phyloP scores from a whole-genome alignment of 92 coral and sea anemone genomes.

The Umimayanthus kanabou region DNA sequence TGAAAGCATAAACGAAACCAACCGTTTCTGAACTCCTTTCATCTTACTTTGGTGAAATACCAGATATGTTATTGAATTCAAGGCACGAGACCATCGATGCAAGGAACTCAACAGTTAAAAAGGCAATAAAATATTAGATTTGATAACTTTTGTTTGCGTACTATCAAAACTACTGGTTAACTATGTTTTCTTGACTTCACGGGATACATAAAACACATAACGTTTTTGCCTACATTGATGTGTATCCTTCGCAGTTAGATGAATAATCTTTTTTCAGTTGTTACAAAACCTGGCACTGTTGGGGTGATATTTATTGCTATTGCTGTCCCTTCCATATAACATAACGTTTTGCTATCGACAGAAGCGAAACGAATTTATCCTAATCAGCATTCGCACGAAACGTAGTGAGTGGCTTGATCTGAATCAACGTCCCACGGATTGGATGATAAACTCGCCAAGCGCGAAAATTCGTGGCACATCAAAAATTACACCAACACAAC shows the following conservation, averaged over 20 bases:
- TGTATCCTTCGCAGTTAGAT: neutral
- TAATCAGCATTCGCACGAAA: no score
- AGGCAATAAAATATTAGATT: neutral
- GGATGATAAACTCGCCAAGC: neutral
- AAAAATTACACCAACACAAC: conserved; percentile 21
- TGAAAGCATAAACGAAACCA: neutral
- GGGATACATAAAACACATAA: neutral
- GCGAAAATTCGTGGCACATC: conserved; percentile 3
- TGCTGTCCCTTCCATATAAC: no score
- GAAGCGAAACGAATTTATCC: neutral
- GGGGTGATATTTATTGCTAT: no score
- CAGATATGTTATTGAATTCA: neutral
- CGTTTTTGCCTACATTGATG: neutral
- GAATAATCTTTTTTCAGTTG: no score
- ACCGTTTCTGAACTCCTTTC: neutral
- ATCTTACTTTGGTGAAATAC: neutral
- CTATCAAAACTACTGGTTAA: neutral
- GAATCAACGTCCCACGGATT: neutral
- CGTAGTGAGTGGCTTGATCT: neutral
- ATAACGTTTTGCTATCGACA: neutral
- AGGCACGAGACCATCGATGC: neutral
- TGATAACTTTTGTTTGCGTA: neutral
- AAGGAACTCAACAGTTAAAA: neutral
- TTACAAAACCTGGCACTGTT: no score
- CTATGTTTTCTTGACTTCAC: neutral